Evolutionary conservation across 2,797 vertebrate genomes (phyloP), one percentile per base, ranked within the genome.

Genomic region (Lagocephalus sceleratus): DNA sequence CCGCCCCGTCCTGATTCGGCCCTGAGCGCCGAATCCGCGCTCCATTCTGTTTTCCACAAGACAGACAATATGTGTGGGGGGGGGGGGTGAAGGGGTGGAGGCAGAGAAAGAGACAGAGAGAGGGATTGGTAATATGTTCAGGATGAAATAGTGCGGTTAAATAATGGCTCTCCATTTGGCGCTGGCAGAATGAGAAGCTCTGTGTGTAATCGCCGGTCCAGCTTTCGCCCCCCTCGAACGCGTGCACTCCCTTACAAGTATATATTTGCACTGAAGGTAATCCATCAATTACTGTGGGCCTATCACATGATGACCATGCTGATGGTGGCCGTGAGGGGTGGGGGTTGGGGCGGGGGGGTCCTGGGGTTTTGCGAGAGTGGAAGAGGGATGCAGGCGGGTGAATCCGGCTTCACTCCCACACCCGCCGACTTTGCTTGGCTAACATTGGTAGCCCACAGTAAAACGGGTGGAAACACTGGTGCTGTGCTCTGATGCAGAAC

Each of bases 131-230:
- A 88, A 90, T 88, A 90, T 68, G 85, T 89, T 89, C 80, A 85
- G 87, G 83, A 87, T 86, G 88, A 90, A 91, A 92, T 91, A 88
- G 90, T 91, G 81, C 83, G 85, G 88, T 91, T 91, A 91, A 92
- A 92, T 90, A 90, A 92, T 90, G 86, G 87, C 85, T 82, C 88
- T 85, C 85, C 83, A 91, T 91, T 91, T 89, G 85, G 84, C 63
- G 44, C 65, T 54, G 71, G 78, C 63, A 84, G 73, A 90, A 81
- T 78, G 86, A 85, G 82, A 81, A 80, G 84, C 79, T 83, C 81
- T 80, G 60, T 63, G 71, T 73, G 81, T 86, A 84, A 88, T 87
- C 78, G 76, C 73, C 79, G 61, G 81, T 53, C 79, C 71, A 58
- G 51, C 78, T 85, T 75, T 79, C 85, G 87, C 81, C 65, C 70